Evolutionary conservation across 1,140 invertebrate genomes (phyloP).

Genomic region (Macrobrachium nipponense): DNA sequence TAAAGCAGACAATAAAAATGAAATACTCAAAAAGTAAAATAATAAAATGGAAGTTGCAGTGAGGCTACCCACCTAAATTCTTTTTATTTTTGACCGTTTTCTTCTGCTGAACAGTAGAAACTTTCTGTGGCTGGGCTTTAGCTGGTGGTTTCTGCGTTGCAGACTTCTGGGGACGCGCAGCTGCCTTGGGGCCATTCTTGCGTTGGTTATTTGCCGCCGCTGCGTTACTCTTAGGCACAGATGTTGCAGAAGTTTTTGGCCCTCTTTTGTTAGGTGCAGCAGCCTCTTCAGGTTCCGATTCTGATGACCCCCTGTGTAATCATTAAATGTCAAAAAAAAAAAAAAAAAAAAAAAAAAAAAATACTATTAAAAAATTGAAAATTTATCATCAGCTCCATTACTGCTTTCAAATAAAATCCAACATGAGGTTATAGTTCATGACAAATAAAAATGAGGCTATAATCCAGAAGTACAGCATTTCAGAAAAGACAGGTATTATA

Average conservation of each 20-base stretch:
- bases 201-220: constrained; percentile 24
- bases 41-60: too few species aligned
- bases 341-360: too few species aligned
- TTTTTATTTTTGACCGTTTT: constrained; percentile 48
- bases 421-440: too few species aligned
- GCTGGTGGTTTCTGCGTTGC: constrained; percentile 36
- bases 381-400: too few species aligned
- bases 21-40: too few species aligned
- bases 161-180: constrained; percentile 37
- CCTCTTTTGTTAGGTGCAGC: constrained; percentile 39
- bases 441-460: too few species aligned
- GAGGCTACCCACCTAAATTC: constrained; percentile 25
- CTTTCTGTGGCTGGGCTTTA: constrained; percentile 45
- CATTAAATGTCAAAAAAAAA: too few species aligned
- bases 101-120: constrained; percentile 36
- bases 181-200: constrained; percentile 51
- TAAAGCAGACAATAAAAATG: too few species aligned
- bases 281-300: constrained; percentile 44
- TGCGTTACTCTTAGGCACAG: constrained; percentile 43
- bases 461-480: too few species aligned
- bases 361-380: too few species aligned
- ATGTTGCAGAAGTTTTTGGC: constrained; percentile 55
- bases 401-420: too few species aligned
- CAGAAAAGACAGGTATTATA: too few species aligned
- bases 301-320: constrained; percentile 39